Percentiles rank a stretch among this genome's conserved stretches.
phyloP scores from a whole-genome alignment of 2,888 invertebrate genomes.

The Agriopis leucophaearia region DNA sequence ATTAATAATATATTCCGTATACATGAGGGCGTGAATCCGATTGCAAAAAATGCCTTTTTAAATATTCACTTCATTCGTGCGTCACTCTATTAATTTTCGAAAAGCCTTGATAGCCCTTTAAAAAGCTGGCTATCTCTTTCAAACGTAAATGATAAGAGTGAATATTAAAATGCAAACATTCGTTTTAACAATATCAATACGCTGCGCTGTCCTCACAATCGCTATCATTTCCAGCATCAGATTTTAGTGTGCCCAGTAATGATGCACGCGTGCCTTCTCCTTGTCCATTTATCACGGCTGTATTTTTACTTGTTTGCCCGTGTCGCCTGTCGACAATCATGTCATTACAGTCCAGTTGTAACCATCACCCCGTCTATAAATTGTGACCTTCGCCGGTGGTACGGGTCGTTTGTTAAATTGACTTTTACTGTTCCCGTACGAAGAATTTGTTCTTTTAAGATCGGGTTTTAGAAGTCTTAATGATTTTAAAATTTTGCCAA shows the following conservation, averaged over 20 bases:
- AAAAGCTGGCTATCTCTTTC: too few species aligned
- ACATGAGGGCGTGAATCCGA: too few species aligned
- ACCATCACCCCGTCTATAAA: conserved; percentile 79
- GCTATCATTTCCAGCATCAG: conserved; percentile 23
- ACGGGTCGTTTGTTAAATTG: conserved; percentile 74
- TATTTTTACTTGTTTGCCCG: conserved; percentile 81
- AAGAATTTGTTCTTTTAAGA: not conserved
- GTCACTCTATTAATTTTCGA: too few species aligned
- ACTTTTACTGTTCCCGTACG: conserved; percentile 67
- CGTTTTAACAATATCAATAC: not conserved
- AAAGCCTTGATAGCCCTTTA: too few species aligned
- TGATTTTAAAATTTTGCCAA: too few species aligned
- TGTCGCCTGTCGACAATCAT: conserved; percentile 82
- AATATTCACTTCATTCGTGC: too few species aligned
- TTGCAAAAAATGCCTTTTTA: too few species aligned
- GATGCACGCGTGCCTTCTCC: conserved; percentile 74
- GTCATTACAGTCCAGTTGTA: conserved; percentile 81
- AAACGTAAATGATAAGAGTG: not conserved
- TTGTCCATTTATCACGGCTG: conserved; percentile 77
- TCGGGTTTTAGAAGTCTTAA: not conserved
- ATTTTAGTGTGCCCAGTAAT: conserved; percentile 57
- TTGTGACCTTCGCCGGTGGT: conserved; percentile 81
- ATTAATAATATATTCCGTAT: too few species aligned
- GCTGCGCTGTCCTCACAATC: too few species aligned
- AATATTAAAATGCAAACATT: not conserved